Percentiles rank a stretch among this genome's conserved stretches.
These are phyloP conservation scores for Laterallus jamaicensis DNA, from an alignment of 2,113 vertebrate genomes.

Conservation along the genomic window DNA sequence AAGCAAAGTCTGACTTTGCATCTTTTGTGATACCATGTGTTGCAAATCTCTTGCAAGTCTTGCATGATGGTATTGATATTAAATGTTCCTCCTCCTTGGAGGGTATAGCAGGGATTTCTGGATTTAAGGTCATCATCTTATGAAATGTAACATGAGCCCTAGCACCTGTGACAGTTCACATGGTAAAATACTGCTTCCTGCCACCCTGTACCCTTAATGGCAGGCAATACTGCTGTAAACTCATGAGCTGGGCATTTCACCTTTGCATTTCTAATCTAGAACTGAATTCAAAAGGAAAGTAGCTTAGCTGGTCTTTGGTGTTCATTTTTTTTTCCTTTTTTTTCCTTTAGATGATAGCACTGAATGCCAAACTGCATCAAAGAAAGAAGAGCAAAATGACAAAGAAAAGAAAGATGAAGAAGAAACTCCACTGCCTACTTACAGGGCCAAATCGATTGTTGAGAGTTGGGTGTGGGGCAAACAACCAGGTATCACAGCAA, in stretches of 20 bases:
- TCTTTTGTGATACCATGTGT: neutral
- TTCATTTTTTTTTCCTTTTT: neutral
- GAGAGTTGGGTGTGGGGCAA: constrained; percentile 98
- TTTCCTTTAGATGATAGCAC: constrained; percentile 84
- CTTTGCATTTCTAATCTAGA: neutral
- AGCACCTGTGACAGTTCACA: neutral
- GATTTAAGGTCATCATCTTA: neutral
- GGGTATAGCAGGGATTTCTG: neutral
- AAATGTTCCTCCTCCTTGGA: neutral
- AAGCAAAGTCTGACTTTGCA: neutral
- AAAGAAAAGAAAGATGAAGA: constrained; percentile 99
- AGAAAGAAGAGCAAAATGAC: constrained; percentile 95
- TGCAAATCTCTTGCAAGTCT: neutral
- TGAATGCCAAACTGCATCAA: constrained; percentile 84
- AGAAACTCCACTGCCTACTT: constrained; percentile 80
- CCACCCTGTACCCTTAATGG: neutral
- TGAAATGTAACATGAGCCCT: neutral
- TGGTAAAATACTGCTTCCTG: neutral
- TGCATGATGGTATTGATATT: neutral
- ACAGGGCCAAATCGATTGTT: constrained; percentile 88
- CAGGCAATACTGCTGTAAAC: neutral
- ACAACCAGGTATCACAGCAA: constrained; percentile 86
- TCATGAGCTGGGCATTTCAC: neutral
- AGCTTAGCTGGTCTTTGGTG: neutral
- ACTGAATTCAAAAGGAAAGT: neutral